Evolutionary conservation across 2,113 vertebrate species (phyloP).

Genomic region (Paramormyrops kingsleyae): DNA sequence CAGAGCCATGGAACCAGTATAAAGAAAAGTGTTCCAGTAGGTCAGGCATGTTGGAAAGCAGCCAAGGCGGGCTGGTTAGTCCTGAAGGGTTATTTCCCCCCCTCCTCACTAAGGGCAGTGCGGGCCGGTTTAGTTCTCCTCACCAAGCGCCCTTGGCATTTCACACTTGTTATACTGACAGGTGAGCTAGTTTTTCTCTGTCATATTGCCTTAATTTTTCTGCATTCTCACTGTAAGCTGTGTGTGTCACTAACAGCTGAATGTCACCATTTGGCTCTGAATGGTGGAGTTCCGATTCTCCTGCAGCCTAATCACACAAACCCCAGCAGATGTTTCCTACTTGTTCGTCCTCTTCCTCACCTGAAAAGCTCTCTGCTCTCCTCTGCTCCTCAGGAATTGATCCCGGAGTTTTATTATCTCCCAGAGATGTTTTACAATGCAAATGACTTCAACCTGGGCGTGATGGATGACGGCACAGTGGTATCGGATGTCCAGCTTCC

Average conservation of each 20-base stretch:
- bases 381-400: constrained; percentile 74
- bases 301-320: neutral
- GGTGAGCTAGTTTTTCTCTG: neutral
- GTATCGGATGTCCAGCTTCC: constrained; percentile 96
- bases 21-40: neutral
- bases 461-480: constrained; percentile 90
- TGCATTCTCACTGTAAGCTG: neutral
- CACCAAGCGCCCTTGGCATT: neutral
- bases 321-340: neutral
- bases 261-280: neutral
- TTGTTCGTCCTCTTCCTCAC: neutral
- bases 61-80: neutral
- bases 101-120: neutral
- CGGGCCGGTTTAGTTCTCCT: neutral
- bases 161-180: neutral
- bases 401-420: constrained; percentile 98
- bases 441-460: constrained; percentile 91
- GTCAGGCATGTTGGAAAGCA: neutral
- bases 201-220: neutral
- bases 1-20: neutral
- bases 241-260: neutral
- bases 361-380: neutral
- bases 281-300: neutral
- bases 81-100: neutral
- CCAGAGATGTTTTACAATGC: constrained; percentile 98